These are phyloP conservation scores for Spea bombifrons DNA, from an alignment of 2,113 vertebrate species.

Conservation along the genomic window DNA sequence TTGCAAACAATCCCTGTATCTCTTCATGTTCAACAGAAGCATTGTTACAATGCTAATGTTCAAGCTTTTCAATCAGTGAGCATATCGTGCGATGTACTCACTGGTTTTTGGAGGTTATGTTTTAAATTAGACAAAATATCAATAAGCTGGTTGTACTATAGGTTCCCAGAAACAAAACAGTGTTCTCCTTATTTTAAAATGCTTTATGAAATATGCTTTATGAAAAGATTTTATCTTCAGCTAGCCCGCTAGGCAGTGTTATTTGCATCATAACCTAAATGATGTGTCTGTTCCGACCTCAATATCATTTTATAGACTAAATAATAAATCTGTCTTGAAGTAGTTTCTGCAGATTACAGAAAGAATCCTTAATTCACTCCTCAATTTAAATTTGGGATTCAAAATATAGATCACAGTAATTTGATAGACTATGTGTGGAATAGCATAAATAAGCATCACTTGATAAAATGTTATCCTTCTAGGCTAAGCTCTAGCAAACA, in stretches of 20 bases:
- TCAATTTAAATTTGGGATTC: slow-evolving; percentile 68
- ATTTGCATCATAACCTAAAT: slow-evolving; percentile 67
- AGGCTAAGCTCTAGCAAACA: not conserved
- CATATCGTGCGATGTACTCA: slow-evolving; percentile 22
- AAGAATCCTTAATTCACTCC: slow-evolving; percentile 70
- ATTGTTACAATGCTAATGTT: slow-evolving; percentile 21
- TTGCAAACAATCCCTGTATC: not conserved
- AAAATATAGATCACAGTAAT: slow-evolving; percentile 50
- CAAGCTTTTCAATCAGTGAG: not conserved
- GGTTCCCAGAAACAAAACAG: slow-evolving; percentile 51
- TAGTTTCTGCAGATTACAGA: slow-evolving; percentile 74
- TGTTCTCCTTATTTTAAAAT: slow-evolving; percentile 49
- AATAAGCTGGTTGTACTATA: slow-evolving; percentile 41
- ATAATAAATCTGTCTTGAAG: slow-evolving; percentile 69
- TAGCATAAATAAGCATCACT: not conserved
- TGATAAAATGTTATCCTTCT: not conserved
- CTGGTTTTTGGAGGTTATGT: slow-evolving; percentile 34
- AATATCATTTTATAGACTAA: slow-evolving; percentile 71
- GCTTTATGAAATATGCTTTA: slow-evolving; percentile 54
- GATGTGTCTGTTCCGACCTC: slow-evolving; percentile 67
- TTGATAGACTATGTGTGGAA: not conserved
- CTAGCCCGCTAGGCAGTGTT: slow-evolving; percentile 52
- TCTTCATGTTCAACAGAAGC: slow-evolving; percentile 5
- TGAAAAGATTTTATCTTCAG: slow-evolving; percentile 63
- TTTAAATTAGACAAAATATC: slow-evolving; percentile 25